These are phyloP conservation scores for Chymomyza fuscimana DNA, from an alignment of 2,888 invertebrate genomes.

Conservation along the genomic window DNA sequence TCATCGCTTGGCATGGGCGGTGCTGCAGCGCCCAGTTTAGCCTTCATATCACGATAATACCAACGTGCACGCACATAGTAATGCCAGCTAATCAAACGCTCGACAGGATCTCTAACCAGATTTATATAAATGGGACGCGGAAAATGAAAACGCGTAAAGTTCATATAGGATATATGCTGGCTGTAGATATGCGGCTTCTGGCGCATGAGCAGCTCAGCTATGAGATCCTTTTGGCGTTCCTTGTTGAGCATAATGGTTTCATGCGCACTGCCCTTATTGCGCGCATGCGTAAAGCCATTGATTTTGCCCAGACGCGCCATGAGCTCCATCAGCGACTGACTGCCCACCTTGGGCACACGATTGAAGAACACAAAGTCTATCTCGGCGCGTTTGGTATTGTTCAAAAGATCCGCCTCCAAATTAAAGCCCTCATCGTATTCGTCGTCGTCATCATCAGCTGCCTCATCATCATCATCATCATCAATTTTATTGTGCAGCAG, in stretches of 20 bases:
- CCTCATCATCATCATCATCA: slow-evolving; percentile 26
- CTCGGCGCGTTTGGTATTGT: slow-evolving; percentile 76
- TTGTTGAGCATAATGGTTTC: slow-evolving; percentile 90
- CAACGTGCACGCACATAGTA: slow-evolving; percentile 93
- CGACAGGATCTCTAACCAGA: slow-evolving; percentile 92
- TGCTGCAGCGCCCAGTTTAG: slow-evolving; percentile 83
- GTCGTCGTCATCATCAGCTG: slow-evolving; percentile 23
- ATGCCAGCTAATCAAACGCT: slow-evolving; percentile 94
- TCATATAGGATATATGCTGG: slow-evolving; percentile 93
- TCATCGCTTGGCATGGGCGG: slow-evolving; percentile 66
- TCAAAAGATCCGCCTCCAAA: slow-evolving; percentile 61
- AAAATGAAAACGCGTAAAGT: slow-evolving; percentile 89
- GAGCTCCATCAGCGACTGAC: slow-evolving; percentile 93
- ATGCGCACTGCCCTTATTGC: slow-evolving; percentile 89
- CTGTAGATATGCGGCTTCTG: slow-evolving; percentile 90
- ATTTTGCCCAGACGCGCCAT: slow-evolving; percentile 83
- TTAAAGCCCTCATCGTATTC: slow-evolving; percentile 38
- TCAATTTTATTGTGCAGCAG: slow-evolving; percentile 30
- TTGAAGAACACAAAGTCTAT: slow-evolving; percentile 91
- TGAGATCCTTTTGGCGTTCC: slow-evolving; percentile 87
- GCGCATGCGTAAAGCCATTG: slow-evolving; percentile 80
- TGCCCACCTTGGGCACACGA: slow-evolving; percentile 93
- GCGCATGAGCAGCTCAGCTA: slow-evolving; percentile 84
- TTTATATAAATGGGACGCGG: slow-evolving; percentile 94
- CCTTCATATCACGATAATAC: slow-evolving; percentile 86